A percentile compares a stretch with the other conserved stretches of the same genome.
Conservation (phyloP, 1,140 invertebrate genomes). For the Cydia strobilella region DNA sequence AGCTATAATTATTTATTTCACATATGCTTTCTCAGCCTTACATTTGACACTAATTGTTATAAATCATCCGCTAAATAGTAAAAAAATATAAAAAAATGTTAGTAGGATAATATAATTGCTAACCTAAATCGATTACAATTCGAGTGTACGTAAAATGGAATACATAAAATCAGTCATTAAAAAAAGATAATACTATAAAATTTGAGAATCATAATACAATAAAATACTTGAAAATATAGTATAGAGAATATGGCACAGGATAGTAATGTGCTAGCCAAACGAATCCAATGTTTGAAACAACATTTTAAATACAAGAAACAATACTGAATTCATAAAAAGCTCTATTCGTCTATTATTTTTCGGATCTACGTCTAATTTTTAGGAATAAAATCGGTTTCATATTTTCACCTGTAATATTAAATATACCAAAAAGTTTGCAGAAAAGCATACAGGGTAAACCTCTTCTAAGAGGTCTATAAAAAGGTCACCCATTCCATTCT, state of each 20-base stretch:
- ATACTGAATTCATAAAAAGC: neutral
- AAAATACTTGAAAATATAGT: conserved; percentile 28
- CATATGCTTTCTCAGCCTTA: conserved; percentile 32
- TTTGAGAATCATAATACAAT: conserved; percentile 34
- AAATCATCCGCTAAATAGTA: conserved; percentile 32
- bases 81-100: conserved; percentile 28
- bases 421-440: neutral
- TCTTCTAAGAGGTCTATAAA: no score
- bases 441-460: neutral
- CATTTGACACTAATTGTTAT: conserved; percentile 28
- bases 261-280: conserved; percentile 5
- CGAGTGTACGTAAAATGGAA: conserved; percentile 34
- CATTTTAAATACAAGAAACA: neutral
- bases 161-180: conserved; percentile 38
- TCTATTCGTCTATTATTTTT: neutral
- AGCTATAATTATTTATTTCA: neutral
- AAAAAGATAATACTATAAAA: conserved; percentile 37
- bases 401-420: neutral
- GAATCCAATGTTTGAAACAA: neutral
- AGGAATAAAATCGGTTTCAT: neutral
- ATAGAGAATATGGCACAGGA: conserved; percentile 19
- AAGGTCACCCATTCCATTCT: no score
- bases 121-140: conserved; percentile 36
- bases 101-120: conserved; percentile 30
- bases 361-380: neutral